Base-by-base conservation (phyloP, 2,797 vertebrate species). In the Mycteria americana region DNA sequence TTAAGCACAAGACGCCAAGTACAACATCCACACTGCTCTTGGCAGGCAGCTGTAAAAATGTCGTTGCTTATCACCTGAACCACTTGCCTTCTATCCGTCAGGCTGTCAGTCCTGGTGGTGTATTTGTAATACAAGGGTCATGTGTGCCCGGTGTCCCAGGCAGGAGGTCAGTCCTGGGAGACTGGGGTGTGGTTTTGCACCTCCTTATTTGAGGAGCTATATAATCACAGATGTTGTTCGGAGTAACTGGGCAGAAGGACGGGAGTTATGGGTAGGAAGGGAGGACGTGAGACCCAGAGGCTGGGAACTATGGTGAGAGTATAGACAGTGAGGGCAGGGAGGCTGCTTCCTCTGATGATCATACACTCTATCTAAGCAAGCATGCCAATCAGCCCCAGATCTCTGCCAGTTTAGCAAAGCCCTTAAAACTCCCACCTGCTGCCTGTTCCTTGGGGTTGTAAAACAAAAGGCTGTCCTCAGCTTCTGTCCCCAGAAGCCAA, bases 201-300 rank as follows among this genome's bases (percentile, higher is more conserved):
- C 7, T 39, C 41, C 27, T 70, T 79, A 11, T 57, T 73, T 59
- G n/a, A 62, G 46, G 16, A 69, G 8, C 37, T 83, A 0, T 15
- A 11, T 63, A 65, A 57, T 53, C n/a, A 80, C 27, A 65, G 46
- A 30, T 0, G 1, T 30, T 0, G 0, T 83, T 70, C 2, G 1
- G 4, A 77, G 23, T 35, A 81, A 74, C 31, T 46, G 43, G 53
- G 48, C 48, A 63, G 57, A 63, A 74, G 30, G 43, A 63, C 0
- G 1, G 53, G 39, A 87, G 13, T 24, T 48, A 10, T 2, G 7
- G 5, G 12, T 54, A 41, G n/a, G n/a, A 90, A 74, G 19, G n/a
- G 7, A 78, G 28, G 18, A 35, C 16, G 18, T 23, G 28, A 77
- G 53, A 74, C 74, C 25, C 2, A 41, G 16, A 46, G 21, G 19